Conservation (phyloP, 2,888 invertebrate species). For the Diaphora mendica region DNA sequence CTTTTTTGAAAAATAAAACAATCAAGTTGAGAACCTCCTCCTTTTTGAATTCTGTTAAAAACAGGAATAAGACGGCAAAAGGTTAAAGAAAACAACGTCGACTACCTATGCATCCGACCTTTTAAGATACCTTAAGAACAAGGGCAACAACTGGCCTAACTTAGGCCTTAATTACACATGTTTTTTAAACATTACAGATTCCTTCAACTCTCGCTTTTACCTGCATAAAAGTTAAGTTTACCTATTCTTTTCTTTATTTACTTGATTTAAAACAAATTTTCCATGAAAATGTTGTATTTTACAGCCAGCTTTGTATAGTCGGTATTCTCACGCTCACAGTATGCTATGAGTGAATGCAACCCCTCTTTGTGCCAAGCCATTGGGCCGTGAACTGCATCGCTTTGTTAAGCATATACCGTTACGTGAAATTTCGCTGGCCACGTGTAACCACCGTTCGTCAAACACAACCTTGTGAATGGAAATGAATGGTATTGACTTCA, state of each 20-base stretch:
- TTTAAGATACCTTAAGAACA: neutral
- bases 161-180: no score
- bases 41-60: no score
- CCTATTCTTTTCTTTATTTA: neutral
- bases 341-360: slow-evolving; percentile 52
- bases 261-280: neutral
- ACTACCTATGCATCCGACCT: neutral
- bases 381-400: slow-evolving; percentile 65
- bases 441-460: slow-evolving; percentile 26
- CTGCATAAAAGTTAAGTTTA: neutral
- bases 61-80: neutral
- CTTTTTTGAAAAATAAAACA: no score
- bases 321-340: neutral
- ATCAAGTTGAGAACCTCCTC: no score
- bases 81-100: neutral
- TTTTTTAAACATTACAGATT: neutral
- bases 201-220: neutral
- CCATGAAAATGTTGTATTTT: neutral
- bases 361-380: slow-evolving; percentile 55
- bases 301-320: neutral
- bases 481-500: slow-evolving; percentile 5
- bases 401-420: slow-evolving; percentile 56
- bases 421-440: slow-evolving; percentile 45
- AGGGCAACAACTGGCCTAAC: neutral
- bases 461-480: slow-evolving; percentile 23